Base-by-base conservation (phyloP, 1,140 invertebrate species). In the Eulimnadia texana region DNA sequence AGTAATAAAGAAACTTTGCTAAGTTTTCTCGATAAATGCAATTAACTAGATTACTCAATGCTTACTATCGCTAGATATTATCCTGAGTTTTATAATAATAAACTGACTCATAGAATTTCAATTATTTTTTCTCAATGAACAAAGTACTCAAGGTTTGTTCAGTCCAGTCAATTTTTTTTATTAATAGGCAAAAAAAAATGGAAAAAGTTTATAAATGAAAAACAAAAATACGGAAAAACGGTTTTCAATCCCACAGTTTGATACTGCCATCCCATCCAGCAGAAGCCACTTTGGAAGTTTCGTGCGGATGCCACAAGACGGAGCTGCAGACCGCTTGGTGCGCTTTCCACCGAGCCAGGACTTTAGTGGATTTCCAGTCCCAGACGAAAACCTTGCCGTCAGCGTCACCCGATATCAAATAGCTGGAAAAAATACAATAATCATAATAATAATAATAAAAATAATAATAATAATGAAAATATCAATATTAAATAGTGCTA, bases 321-420 rank as follows among this genome's bases (percentile, higher is more conserved):
- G 83, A 81, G 53, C 98, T 97, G 71, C 95, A 99, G 1, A 98
- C 94, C 65, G 90, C 89, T 66, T 99, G 94, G 72, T 99, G 97
- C 0, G 96, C 97, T 74, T 99, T 98, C 88, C 93, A 98, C 71
- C 96, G 97, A 70, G 90, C 93, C 72, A 93, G 96, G 52, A 99
- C 78, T 77, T 96, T 94, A 42, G 93, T 97, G 0, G 92, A 95
- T 73, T 98, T 98, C 95, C 95, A 99, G 72, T 99, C 95, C 96
- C 97, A 99, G 33, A 99, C 83, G 71, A 93, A 98, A 66, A 94
- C 86, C 75, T 98, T 98, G 1, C 97, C 97, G 77, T 99, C 96
- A 3, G 94, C 96, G 77, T 99, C 97, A n/a, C 97, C 97, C 0
- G 93, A 98, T 24, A 97, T 86, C 27, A 99, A 76, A 72, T 98